A percentile compares a stretch with the other conserved stretches of the same genome.
These are phyloP conservation scores for Habrosyne pyritoides DNA, from an alignment of 2,888 invertebrate species.

Conservation along the genomic window DNA sequence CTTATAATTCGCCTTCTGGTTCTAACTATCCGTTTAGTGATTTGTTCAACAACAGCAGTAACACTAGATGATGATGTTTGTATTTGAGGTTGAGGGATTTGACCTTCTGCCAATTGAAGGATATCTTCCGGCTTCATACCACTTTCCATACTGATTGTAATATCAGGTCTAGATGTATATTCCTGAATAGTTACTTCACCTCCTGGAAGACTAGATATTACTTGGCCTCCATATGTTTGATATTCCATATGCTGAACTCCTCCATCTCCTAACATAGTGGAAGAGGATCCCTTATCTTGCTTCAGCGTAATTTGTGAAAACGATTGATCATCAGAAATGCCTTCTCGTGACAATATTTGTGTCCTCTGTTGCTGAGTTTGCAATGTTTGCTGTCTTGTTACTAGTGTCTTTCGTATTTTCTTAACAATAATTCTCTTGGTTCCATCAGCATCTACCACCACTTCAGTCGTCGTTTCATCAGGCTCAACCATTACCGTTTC, in stretches of 20 bases:
- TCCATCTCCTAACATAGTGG: constrained; percentile 84
- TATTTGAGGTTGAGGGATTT: constrained; percentile 67
- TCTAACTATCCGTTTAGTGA: constrained; percentile 89
- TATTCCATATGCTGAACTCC: constrained; percentile 85
- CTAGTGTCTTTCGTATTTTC: constrained; percentile 87
- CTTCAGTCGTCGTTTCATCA: constrained; percentile 92
- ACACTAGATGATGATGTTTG: constrained; percentile 88
- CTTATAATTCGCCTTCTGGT: constrained; percentile 90
- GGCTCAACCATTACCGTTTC: constrained; percentile 92
- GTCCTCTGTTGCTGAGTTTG: constrained; percentile 85
- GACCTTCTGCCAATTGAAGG: constrained; percentile 66
- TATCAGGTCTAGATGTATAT: constrained; percentile 85
- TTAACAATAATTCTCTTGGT: constrained; percentile 91
- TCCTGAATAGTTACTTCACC: constrained; percentile 86
- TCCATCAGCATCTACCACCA: constrained; percentile 91
- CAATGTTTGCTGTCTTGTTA: constrained; percentile 86
- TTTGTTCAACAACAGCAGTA: constrained; percentile 91
- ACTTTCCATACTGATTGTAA: constrained; percentile 82
- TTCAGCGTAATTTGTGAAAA: constrained; percentile 87
- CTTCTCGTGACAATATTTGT: constrained; percentile 80
- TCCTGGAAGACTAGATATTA: constrained; percentile 85
- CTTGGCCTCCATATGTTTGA: constrained; percentile 86
- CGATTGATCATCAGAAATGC: constrained; percentile 84
- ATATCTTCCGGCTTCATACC: constrained; percentile 80
- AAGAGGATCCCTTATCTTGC: constrained; percentile 85